Evolutionary conservation across 2,113 vertebrate species (phyloP).

Genomic region (Columba livia): DNA sequence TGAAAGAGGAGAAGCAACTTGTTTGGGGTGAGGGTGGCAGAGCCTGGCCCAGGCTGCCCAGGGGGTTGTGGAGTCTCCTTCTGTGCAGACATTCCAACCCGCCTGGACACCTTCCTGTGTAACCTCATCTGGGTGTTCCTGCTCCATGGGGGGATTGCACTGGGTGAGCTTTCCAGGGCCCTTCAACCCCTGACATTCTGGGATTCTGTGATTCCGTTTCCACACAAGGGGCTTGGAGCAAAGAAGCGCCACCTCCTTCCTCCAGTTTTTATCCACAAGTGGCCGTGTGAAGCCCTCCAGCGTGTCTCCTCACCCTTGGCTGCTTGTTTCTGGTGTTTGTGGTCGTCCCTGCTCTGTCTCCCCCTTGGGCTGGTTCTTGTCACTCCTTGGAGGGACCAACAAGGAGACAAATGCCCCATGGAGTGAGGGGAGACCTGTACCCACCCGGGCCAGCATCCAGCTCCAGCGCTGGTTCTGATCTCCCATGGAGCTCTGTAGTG

Average conservation of each 20-base stretch:
- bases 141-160: too few species aligned
- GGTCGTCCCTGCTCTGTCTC: background rate
- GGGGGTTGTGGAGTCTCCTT: too few species aligned
- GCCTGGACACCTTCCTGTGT: too few species aligned
- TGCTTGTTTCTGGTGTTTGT: background rate
- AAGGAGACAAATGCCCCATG: background rate
- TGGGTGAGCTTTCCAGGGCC: too few species aligned
- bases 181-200: too few species aligned
- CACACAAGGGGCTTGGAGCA: background rate
- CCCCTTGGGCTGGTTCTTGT: background rate
- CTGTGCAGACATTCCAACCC: too few species aligned
- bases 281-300: background rate
- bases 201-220: background rate
- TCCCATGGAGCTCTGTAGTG: background rate
- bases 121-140: too few species aligned
- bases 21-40: too few species aligned
- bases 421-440: background rate
- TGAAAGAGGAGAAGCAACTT: too few species aligned
- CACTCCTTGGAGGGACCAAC: background rate
- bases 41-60: too few species aligned
- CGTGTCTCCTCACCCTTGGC: background rate
- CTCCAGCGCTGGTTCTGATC: fast-evolving
- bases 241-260: background rate
- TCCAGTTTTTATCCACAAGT: background rate
- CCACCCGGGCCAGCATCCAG: background rate